Evolutionary conservation across 2,797 vertebrate species (phyloP).

Genomic region (Phoeniculus purpureus): DNA sequence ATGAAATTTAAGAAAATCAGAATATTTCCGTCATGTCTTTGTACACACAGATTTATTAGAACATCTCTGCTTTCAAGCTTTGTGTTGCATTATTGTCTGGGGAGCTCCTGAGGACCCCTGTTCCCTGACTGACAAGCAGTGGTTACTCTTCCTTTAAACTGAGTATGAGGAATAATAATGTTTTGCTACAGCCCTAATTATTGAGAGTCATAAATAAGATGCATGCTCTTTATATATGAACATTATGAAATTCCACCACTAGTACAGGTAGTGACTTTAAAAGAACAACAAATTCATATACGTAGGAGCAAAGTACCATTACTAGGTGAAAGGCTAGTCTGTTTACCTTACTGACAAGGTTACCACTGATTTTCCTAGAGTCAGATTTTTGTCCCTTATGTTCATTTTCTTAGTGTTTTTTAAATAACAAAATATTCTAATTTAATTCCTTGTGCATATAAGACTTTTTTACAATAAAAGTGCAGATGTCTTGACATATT

Average conservation of each 20-base stretch:
- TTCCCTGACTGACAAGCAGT: not conserved
- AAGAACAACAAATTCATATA: not conserved
- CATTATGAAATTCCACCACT: not conserved
- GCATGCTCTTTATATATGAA: not conserved
- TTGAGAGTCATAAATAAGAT: not conserved
- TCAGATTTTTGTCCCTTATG: not conserved
- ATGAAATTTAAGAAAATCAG: not conserved
- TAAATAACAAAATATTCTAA: not conserved
- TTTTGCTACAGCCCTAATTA: not conserved
- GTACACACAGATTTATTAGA: not conserved
- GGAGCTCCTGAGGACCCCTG: accelerated
- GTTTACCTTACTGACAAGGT: not conserved
- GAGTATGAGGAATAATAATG: not conserved
- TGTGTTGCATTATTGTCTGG: not conserved
- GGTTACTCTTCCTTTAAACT: not conserved
- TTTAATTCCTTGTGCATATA: not conserved
- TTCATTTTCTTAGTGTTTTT: not conserved
- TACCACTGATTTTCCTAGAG: not conserved
- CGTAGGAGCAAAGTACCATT: not conserved
- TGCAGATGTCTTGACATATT: not conserved
- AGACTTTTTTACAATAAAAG: not conserved
- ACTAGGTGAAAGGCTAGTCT: not conserved
- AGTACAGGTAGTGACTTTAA: not conserved
- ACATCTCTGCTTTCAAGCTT: not conserved
- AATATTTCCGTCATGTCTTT: not conserved